Base-by-base conservation (phyloP, 1,140 invertebrate genomes). In the Lepidurus packardi region DNA sequence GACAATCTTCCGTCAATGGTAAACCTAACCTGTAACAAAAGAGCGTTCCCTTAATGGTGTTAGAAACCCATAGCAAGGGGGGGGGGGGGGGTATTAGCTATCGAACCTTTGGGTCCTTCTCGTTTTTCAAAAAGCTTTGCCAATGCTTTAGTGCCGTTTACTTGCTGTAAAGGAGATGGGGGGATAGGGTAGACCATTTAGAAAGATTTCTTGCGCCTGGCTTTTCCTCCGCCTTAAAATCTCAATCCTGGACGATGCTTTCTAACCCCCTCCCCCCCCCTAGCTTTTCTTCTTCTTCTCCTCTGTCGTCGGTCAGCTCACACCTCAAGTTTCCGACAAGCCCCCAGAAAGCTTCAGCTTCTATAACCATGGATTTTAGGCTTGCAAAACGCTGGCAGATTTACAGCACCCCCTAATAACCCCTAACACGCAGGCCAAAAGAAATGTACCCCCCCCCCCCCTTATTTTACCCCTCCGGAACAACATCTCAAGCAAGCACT, bases 351-450 rank as follows among this genome's bases (percentile, higher is more conserved):
- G 16, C 53, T 65, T 13, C 21, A 65, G 53, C 53, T 65, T 65
- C 16, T 65, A 65, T 65, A 65, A 65, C 53, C 21, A 21, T n/a
- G 21, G 53, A 13, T 65, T 65, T n/a, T 13, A 65, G 53, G 53
- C 34, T 65, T 65, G 53, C 53, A 65, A 34, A 34, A 34, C 53
- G 1, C 8, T 65, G 53, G 53, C 53, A 65, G 53, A 65, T 65
- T 65, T 65, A 65, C 53, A 21, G 21, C 53, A 65, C 53, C 53
- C 53, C 53, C 53, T 65, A 65, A 65, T 65, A 65, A 65, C 53
- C 53, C 53, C 53, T 65, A 13, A 65, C 53, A 65, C 53, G 53
- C 53, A 65, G 53, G 53, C 53, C 53, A 65, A 21, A 16, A 65
- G 16, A 21, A n/a, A 13, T 65, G 16, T 65, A 65, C 16, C 53